These are phyloP conservation scores for Pelagia noctiluca DNA, from an alignment of 30 jellyfish, hydroid and myxozoan genomes.

Conservation along the genomic window DNA sequence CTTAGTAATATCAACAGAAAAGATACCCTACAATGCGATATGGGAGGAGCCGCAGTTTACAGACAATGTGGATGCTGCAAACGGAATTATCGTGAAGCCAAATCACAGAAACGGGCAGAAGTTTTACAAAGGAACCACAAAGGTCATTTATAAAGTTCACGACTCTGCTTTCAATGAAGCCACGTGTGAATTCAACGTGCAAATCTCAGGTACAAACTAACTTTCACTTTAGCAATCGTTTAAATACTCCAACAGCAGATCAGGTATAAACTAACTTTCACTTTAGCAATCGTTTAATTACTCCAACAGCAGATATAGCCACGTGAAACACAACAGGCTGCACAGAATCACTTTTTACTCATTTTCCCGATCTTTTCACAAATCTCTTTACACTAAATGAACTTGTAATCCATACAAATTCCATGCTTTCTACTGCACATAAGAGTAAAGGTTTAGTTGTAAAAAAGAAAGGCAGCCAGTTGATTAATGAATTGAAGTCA, in stretches of 20 bases:
- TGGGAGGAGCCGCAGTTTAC: constrained; percentile 85
- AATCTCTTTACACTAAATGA: too few species aligned
- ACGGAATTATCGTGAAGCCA: constrained; percentile 36
- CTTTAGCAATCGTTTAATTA: too few species aligned
- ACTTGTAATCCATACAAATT: too few species aligned
- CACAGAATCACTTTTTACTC: too few species aligned
- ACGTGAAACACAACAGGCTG: too few species aligned
- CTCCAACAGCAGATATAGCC: too few species aligned
- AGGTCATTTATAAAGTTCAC: constrained; percentile 50
- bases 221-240: background rate
- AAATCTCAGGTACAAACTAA: constrained; percentile 77
- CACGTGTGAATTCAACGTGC: constrained; percentile 81
- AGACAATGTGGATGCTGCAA: constrained; percentile 83
- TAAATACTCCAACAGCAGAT: background rate
- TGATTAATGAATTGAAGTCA: too few species aligned
- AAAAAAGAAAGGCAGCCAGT: too few species aligned
- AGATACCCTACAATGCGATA: constrained; percentile 61
- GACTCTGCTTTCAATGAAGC: constrained; percentile 78
- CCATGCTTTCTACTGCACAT: too few species aligned
- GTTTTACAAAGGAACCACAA: constrained; percentile 72
- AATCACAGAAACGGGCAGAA: constrained; percentile 75
- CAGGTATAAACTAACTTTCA: constrained; percentile 52
- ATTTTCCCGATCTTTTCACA: too few species aligned
- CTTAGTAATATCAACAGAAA: constrained; percentile 51
- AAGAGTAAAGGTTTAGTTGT: too few species aligned